Conservation (phyloP, 2,888 invertebrate genomes). For the Empis stercorea region DNA sequence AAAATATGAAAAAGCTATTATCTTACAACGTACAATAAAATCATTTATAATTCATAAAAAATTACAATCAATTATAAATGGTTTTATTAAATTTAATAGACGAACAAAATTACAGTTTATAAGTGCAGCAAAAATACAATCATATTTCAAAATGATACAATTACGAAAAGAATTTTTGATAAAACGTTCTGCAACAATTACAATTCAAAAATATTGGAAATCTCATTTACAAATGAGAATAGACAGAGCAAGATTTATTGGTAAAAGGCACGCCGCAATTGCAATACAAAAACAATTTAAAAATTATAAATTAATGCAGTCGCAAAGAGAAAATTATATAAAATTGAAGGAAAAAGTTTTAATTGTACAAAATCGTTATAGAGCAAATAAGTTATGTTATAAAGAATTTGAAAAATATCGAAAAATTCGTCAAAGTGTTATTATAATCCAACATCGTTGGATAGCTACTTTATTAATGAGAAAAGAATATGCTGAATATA, state of each 20-base stretch:
- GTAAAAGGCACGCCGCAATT: conserved; percentile 12
- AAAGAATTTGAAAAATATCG: conserved; percentile 14
- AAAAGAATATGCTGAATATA: conserved; percentile 16
- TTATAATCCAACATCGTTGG: conserved; percentile 36
- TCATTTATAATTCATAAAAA: conserved; percentile 30
- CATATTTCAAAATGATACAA: conserved; percentile 27
- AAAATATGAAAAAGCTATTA: conserved; percentile 17
- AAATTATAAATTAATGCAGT: conserved; percentile 20
- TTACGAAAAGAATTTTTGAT: conserved; percentile 20
- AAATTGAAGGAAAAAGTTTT: conserved; percentile 13
- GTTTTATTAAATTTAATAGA: conserved; percentile 11
- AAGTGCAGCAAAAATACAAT: conserved; percentile 26
- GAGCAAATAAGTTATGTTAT: conserved; percentile 19
- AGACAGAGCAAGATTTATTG: conserved; percentile 19
- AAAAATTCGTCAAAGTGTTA: conserved; percentile 20
- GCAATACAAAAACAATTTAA: conserved; percentile 20
- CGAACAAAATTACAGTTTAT: conserved; percentile 12
- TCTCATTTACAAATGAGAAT: conserved; percentile 15
- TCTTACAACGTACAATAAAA: conserved; percentile 16
- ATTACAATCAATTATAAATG: conserved; percentile 28
- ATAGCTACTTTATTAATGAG: conserved; percentile 29
- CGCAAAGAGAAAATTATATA: conserved; percentile 14
- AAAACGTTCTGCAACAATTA: conserved; percentile 20
- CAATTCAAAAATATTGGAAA: conserved; percentile 36
- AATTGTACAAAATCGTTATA: conserved; percentile 19